Base-by-base conservation (phyloP, 2,113 vertebrate species). In the Ammodytes dubius region DNA sequence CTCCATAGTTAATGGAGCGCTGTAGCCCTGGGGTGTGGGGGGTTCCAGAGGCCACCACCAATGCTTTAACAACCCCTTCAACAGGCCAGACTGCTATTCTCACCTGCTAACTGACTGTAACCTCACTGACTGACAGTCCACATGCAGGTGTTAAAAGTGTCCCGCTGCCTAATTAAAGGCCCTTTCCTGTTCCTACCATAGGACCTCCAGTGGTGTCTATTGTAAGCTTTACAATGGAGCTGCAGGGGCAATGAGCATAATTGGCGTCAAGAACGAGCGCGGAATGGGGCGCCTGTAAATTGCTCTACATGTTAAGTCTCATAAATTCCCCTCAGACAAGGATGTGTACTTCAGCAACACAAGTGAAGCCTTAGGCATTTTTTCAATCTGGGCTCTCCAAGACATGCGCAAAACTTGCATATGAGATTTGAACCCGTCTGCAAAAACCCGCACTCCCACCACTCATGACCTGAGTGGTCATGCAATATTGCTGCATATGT, bases 111-210 rank as follows among this genome's bases (percentile, higher is more conserved):
- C 56, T 83, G 67, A 74, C 65, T 43, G 54, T 58, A 27, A 17
- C 6, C 58, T 42, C 37, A 11, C 79, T 83, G 61, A 58, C 69
- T 69, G 35, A 37, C 77, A 43, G 74, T 68, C 58, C 64, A 54
- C 85, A 80, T 69, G 74, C 89, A 91, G 86, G 88, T 87, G 91
- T 90, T 83, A 81, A 84, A 27, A 88, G 78, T 80, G 64, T 27
- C 57, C 75, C 7, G 3, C 79, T 70, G 71, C 63, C 70, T 83
- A 71, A 90, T 90, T 72, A 84, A 87, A 27, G 27, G 27, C 74
- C 72, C 42, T 50, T 93, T 93, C 87, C 84, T 92, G 90, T 77
- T 79, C 65, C 74, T 77, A 47, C 65, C 27, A 27, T 27, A 74
- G 76, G 79, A 90, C 86, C 88, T 89, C 88, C 90, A 84, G 82